These are phyloP conservation scores for Zaprionus gabonicus DNA, from an alignment of 1,140 invertebrate species.

Conservation along the genomic window DNA sequence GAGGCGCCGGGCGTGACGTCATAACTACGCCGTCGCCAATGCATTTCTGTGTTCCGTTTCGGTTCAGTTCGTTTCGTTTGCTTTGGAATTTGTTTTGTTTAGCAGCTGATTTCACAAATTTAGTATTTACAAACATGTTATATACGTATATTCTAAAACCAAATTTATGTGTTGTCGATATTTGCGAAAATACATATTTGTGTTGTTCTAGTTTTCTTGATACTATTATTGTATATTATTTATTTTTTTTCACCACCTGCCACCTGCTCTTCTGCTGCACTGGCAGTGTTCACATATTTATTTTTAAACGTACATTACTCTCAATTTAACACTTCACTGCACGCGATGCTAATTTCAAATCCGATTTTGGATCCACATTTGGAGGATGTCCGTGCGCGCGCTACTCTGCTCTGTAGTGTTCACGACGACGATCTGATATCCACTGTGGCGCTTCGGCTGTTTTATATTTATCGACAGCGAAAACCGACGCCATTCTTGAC, in stretches of 20 bases:
- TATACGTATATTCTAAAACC: not conserved
- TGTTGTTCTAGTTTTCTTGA: slow-evolving; percentile 25
- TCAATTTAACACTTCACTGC: slow-evolving; percentile 47
- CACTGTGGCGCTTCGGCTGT: slow-evolving; percentile 26
- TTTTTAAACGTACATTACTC: slow-evolving; percentile 60
- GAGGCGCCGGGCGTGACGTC: slow-evolving; percentile 47
- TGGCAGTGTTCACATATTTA: slow-evolving; percentile 31
- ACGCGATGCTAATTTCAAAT: slow-evolving; percentile 22
- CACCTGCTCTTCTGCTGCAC: slow-evolving; percentile 30
- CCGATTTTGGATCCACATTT: slow-evolving; percentile 25
- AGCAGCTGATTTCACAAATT: slow-evolving; percentile 47
- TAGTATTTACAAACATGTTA: not conserved
- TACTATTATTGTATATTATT: slow-evolving; percentile 3
- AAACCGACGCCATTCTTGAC: slow-evolving; percentile 47
- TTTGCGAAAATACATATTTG: slow-evolving; percentile 31
- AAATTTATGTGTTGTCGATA: slow-evolving; percentile 27
- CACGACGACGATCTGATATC: slow-evolving; percentile 31
- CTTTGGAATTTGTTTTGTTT: slow-evolving; percentile 34
- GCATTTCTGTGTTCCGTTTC: slow-evolving; percentile 37
- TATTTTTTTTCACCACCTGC: slow-evolving; percentile 7
- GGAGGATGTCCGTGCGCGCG: slow-evolving; percentile 12
- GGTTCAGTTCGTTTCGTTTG: slow-evolving; percentile 29
- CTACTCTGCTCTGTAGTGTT: slow-evolving; percentile 33
- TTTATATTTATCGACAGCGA: slow-evolving; percentile 36
- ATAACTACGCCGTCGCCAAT: slow-evolving; percentile 38